Evolutionary conservation across 2,113 vertebrate species (phyloP), one percentile per base, ranked within the genome.

Genomic region (Loxodonta africana): DNA sequence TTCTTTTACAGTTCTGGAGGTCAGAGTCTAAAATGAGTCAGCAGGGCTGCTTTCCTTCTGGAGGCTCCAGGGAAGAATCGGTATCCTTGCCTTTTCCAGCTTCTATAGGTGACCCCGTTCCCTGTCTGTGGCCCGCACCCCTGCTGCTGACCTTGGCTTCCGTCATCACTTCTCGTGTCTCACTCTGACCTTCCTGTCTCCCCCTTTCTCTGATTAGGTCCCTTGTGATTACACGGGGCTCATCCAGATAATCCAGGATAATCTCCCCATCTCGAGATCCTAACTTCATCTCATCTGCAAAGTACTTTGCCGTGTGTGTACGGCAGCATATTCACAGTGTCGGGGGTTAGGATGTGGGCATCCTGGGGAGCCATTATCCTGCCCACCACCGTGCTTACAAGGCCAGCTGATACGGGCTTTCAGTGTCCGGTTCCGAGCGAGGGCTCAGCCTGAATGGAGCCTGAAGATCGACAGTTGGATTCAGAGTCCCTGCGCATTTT

Each of bases 111-210:
- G 8, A 7, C 48, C 60, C 9, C 8, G 6, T 9, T 15, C 8
- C 10, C 81, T 33, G 10, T 6, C 80, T 74, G 18, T 21, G 44
- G 5, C 15, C 78, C 18, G 28, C 23, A 0, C 25, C 82, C 5
- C 7, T 23, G 15, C 71, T 48, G 20, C 1, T 74, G 71, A 73
- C n/a, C 33, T 88, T 11, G 48, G 48, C 63, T 74, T 1, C 17
- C 25, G 8, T n/a, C 41, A 9, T 30, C 15, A 2, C 62, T 0
- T 48, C 85, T 28, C 0, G 9, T 30, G 9, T 44, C 71, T 2
- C 17, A 8, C 28, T 48, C 11, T 44, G 28, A 25, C 69, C 46
- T 18, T 26, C 84, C 51, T 46, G 2, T 83, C 63, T 60, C 6
- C 25, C 18, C 8, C 33, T 46, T 65, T 37, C 78, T 12, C 69